These are phyloP conservation scores for Oryzias celebensis DNA, from an alignment of 2,113 vertebrate genomes.

Conservation along the genomic window DNA sequence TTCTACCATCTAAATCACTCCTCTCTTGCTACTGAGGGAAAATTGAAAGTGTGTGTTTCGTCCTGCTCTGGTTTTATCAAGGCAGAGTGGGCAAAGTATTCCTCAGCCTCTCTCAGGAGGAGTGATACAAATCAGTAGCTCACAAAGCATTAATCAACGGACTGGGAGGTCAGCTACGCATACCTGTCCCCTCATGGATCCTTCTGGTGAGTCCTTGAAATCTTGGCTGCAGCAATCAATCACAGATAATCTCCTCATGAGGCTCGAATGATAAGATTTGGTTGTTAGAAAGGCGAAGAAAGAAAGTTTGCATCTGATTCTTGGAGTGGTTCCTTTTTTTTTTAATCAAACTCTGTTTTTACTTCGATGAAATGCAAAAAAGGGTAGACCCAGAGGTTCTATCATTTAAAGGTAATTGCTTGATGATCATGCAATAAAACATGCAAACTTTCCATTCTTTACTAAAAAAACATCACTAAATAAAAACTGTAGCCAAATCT, in stretches of 20 bases:
- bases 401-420: too few relatives aligned
- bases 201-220: conserved; percentile 63
- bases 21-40: conserved; percentile 30
- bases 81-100: conserved; percentile 32
- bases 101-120: conserved; percentile 27
- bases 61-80: conserved; percentile 42
- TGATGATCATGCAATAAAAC: too few relatives aligned
- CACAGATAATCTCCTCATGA: conserved; percentile 55
- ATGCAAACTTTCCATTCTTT: too few relatives aligned
- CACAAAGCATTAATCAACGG: conserved; percentile 70
- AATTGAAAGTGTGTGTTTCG: conserved; percentile 19
- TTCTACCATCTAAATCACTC: conserved; percentile 60
- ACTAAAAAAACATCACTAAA: too few relatives aligned
- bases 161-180: conserved; percentile 58
- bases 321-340: conserved; percentile 38
- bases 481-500: not conserved
- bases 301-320: conserved; percentile 32
- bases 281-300: conserved; percentile 31
- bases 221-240: conserved; percentile 64
- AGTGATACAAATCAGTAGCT: conserved; percentile 56
- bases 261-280: conserved; percentile 53
- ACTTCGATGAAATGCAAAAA: not conserved
- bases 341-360: not conserved
- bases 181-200: conserved; percentile 55
- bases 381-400: too few relatives aligned